Base-by-base conservation (phyloP, 35 echinoderm and acorn worm species). In the Heliocidaris erythrogramma region DNA sequence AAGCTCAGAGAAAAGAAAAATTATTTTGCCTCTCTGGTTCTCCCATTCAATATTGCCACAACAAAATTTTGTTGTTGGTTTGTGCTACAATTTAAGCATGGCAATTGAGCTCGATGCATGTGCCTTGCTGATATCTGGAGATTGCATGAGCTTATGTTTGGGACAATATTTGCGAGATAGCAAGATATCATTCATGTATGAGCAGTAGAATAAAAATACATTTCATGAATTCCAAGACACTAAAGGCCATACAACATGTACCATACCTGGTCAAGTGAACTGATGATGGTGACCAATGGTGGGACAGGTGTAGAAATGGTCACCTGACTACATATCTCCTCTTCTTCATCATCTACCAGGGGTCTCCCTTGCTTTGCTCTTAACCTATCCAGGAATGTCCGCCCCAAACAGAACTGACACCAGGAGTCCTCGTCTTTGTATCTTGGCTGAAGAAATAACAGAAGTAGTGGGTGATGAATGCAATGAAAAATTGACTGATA, bases 361-460 rank as follows among this genome's bases (percentile, higher is more conserved):
- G 49, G 48, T 50, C 16, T 95, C 69, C 32, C n/a, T 92, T 94
- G 59, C 48, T 48, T 86, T n/a, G 16, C 29, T 94, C 56, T 13
- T 49, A 97, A 49, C 69, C 61, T 84, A 50, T 94, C 30, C 29
- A 96, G 94, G 85, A 97, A 95, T 5, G 96, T 90, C 30, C 78
- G 59, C 52, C 98, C 98, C 30, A 99, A 92, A 90, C 98, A 99
- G 49, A 97, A 95, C 21, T 94, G 48, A 86, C 98, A 99, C 98
- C 98, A 99, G 0, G 85, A 90, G 48, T 94, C 49, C 93, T 99
- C 97, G 88, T 96, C 95, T 47, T 93, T 92, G 48, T 94, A 60
- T 35, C 59, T 96, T 24, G 98, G 98, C 98, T 99, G 92, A 96
- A 86, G 94, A 27, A 88, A 48, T 30, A 17, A 59, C 16, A 92